Conservation (phyloP, 2,113 vertebrate genomes). For the Leucopsar rothschildi region DNA sequence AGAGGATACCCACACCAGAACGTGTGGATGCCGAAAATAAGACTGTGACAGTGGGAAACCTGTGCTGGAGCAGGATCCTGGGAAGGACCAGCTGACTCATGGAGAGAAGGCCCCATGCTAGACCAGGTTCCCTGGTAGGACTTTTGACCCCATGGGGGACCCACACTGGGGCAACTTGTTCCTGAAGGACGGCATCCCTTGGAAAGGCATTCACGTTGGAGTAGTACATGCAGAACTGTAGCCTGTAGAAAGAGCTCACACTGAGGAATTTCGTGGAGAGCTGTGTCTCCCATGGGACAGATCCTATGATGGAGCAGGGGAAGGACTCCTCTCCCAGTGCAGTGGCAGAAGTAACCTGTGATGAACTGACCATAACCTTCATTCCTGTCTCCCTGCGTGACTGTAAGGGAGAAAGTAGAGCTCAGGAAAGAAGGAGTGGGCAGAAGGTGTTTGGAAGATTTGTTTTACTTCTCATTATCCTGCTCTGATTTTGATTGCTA, state of each 20-base stretch:
- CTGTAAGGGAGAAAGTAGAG: neutral
- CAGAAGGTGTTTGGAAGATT: neutral
- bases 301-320: neutral
- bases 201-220: neutral
- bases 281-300: no score
- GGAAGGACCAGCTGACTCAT: neutral
- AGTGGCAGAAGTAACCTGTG: neutral
- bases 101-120: neutral
- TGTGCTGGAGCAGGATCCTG: neutral
- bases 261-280: neutral
- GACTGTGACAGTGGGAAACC: neutral
- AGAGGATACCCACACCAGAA: neutral
- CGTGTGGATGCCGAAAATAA: neutral
- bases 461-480: neutral
- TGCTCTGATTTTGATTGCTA: neutral
- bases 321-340: neutral
- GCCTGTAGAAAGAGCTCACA: neutral
- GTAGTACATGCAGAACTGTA: neutral
- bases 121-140: neutral
- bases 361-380: neutral
- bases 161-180: neutral
- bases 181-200: rapidly evolving
- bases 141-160: rapidly evolving
- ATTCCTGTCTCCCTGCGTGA: neutral
- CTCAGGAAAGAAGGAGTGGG: neutral